Conservation (phyloP, 2,113 vertebrate genomes). For the Podarcis muralis region DNA sequence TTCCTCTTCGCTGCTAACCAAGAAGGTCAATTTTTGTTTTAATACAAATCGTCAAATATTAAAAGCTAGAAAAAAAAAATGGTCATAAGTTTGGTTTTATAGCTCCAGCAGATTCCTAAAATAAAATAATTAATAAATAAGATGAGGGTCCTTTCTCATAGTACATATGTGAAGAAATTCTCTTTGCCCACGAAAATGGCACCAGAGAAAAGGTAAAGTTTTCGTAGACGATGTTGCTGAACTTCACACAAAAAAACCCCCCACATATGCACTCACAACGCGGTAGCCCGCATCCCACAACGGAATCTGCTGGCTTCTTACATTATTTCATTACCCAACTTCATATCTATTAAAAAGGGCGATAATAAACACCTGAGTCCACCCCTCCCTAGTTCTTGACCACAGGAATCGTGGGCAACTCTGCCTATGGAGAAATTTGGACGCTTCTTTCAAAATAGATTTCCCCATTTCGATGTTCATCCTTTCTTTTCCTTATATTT, state of each 20-base stretch:
- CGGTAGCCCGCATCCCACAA: neutral
- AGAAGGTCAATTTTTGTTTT: constrained; percentile 84
- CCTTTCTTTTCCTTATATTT: constrained; percentile 2
- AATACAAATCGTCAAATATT: constrained; percentile 81
- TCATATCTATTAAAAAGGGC: constrained; percentile 36
- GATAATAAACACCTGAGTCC: neutral
- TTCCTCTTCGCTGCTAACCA: constrained; percentile 64
- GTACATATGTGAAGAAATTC: neutral
- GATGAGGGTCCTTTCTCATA: constrained; percentile 55
- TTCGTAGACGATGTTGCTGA: constrained; percentile 52
- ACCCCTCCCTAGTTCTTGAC: neutral
- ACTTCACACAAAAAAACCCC: constrained; percentile 63
- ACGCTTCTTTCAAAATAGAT: constrained; percentile 11
- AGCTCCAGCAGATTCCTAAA: constrained; percentile 67
- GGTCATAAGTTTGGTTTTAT: constrained; percentile 73
- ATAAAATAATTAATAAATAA: constrained; percentile 1
- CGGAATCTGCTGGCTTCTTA: constrained; percentile 10
- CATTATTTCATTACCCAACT: constrained; percentile 65
- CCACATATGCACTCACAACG: neutral
- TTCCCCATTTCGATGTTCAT: neutral
- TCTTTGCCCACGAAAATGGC: constrained; percentile 54
- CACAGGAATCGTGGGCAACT: neutral
- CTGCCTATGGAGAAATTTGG: constrained; percentile 9
- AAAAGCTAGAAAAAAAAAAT: constrained; percentile 71
- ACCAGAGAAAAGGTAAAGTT: constrained; percentile 57